Percentiles rank a stretch among this genome's conserved stretches.
These are phyloP conservation scores for Neopelma chrysocephalum DNA, from an alignment of 2,797 vertebrate species.

Conservation along the genomic window DNA sequence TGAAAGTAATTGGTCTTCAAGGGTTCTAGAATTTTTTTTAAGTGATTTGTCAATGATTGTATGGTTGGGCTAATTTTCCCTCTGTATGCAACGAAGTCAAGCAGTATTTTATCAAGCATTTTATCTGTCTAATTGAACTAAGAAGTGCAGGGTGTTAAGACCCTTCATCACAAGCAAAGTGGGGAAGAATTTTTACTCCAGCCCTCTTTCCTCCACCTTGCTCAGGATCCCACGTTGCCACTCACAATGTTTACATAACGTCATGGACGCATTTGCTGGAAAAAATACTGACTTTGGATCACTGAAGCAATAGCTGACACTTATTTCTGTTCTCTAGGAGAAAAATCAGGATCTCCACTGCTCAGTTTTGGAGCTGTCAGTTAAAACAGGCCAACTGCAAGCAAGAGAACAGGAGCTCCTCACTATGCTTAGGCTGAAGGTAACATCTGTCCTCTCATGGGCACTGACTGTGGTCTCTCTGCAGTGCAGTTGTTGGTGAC, in stretches of 20 bases:
- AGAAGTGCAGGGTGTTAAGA: background rate
- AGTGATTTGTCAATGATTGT: background rate
- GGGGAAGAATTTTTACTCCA: background rate
- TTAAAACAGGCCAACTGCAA: conserved; percentile 84
- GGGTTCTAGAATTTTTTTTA: background rate
- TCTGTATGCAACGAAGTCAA: background rate
- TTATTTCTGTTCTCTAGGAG: conserved; percentile 75
- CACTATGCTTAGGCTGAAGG: conserved; percentile 88
- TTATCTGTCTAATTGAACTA: background rate
- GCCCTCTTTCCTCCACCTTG: background rate
- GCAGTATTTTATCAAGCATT: background rate
- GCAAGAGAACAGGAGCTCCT: conserved; percentile 87
- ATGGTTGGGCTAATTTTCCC: background rate
- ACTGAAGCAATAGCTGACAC: background rate
- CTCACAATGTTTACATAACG: background rate
- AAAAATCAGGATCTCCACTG: conserved; percentile 84
- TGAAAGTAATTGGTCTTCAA: background rate
- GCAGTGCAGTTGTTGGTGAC: background rate
- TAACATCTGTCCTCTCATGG: conserved; percentile 36
- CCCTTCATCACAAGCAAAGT: background rate
- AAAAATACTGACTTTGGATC: background rate
- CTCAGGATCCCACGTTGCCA: background rate
- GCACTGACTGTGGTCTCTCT: background rate
- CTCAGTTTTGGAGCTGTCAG: conserved; percentile 81
- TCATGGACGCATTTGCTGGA: background rate